These are phyloP conservation scores for Leptinotarsa haldemani DNA, from an alignment of 2,888 invertebrate species.

Conservation along the genomic window DNA sequence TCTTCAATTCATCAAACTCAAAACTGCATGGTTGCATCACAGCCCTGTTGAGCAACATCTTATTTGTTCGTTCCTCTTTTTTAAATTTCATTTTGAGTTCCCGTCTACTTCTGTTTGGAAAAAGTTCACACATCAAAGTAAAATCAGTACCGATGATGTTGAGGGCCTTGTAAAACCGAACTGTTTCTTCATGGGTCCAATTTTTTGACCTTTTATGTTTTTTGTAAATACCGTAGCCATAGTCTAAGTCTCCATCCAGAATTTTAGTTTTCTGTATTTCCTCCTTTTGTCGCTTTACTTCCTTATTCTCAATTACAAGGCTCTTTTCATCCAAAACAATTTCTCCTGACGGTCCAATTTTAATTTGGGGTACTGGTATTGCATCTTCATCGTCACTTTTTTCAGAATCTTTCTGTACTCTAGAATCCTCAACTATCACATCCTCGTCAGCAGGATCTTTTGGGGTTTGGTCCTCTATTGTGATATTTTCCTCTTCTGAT, in stretches of 20 bases:
- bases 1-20: constrained; percentile 73
- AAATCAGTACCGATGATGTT: constrained; percentile 94
- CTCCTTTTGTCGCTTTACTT: constrained; percentile 71
- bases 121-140: constrained; percentile 85
- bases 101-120: constrained; percentile 79
- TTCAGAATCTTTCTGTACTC: constrained; percentile 30
- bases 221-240: constrained; percentile 73
- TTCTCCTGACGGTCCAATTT: constrained; percentile 86
- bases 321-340: constrained; percentile 88
- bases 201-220: constrained; percentile 76
- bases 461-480: constrained; percentile 37
- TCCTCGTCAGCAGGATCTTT: constrained; percentile 42
- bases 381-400: constrained; percentile 60
- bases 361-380: constrained; percentile 84
- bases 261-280: constrained; percentile 75
- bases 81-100: constrained; percentile 95
- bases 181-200: constrained; percentile 83
- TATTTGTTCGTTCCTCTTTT: constrained; percentile 86
- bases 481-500: constrained; percentile 36
- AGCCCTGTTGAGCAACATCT: constrained; percentile 80
- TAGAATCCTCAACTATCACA: constrained; percentile 34
- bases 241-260: constrained; percentile 72
- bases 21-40: constrained; percentile 77
- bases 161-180: constrained; percentile 91
- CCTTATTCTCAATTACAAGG: constrained; percentile 81